Evolutionary conservation across 2,888 invertebrate genomes (phyloP).

Genomic region (Scelioninae gen. 1): DNA sequence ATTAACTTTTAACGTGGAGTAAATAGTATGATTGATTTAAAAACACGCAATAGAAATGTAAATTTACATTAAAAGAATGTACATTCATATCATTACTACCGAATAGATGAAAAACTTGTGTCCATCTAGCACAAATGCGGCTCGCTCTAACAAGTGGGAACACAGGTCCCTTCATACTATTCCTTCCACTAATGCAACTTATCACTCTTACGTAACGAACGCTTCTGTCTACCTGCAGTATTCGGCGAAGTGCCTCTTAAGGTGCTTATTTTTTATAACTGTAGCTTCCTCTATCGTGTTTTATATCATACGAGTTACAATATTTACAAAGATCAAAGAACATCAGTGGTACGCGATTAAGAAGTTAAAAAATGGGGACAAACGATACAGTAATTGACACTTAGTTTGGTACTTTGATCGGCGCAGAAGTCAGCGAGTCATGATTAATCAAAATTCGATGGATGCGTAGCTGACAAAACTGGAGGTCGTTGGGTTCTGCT

Average conservation of each 20-base stretch:
- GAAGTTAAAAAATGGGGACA: constrained; percentile 25
- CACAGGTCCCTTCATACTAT: neutral
- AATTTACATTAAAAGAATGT: constrained; percentile 27
- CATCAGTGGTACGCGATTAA: constrained; percentile 43
- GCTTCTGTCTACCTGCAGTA: constrained; percentile 19
- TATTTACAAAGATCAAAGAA: constrained; percentile 59
- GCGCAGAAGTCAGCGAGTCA: neutral
- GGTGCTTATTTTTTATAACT: constrained; percentile 40
- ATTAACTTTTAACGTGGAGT: constrained; percentile 18
- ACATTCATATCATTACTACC: constrained; percentile 2
- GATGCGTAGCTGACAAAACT: constrained; percentile 2
- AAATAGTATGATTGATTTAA: constrained; percentile 26
- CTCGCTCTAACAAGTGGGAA: constrained; percentile 14
- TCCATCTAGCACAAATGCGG: neutral
- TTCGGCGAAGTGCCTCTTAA: constrained; percentile 42
- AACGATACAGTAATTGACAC: constrained; percentile 68
- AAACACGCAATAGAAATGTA: constrained; percentile 29
- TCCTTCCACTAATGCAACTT: constrained; percentile 15
- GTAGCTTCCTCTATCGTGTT: constrained; percentile 37
- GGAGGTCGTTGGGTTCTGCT: constrained; percentile 3
- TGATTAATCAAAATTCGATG: constrained; percentile 18
- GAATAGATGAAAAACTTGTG: constrained; percentile 2
- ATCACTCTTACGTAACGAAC: constrained; percentile 30
- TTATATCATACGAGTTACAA: constrained; percentile 34
- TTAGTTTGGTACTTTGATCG: constrained; percentile 40